Base-by-base conservation (phyloP, 2,113 vertebrate genomes). In the Sardina pilchardus region DNA sequence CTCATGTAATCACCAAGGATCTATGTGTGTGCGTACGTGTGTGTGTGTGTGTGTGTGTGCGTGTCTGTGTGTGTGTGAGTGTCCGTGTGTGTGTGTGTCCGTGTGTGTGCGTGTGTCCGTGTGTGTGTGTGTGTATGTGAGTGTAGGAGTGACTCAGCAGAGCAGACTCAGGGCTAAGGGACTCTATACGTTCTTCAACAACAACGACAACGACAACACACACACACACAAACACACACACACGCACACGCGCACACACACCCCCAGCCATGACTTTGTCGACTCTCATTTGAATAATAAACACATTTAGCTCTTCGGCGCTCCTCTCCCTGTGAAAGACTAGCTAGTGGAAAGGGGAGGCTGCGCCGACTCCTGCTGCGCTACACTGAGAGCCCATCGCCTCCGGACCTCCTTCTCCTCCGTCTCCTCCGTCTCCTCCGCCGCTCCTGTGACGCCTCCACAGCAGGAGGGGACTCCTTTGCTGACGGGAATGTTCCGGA, bases 151-250 rank as follows among this genome's bases (percentile, higher is more conserved):
- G 67, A 34, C 67, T 34, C 30, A 75, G 67, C 30, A 34, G 1
- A 34, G 26, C 16, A 86, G 81, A 45, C 67, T 83, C 34, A 83
- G 81, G 39, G 43, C 48, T 83, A 86, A 78, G 47, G 50, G 44
- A 63, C 39, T 47, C 42, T n/a, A 44, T n/a, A 24, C 30, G 48
- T 82, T 67, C 82, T 34, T 44, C 48, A 45, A 67, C 81, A 56
- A 34, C 10, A 2, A 26, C 53, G n/a, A 16, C 82, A 19, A 86
- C 39, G n/a, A n/a, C n/a, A n/a, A 81, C 30, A 43, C 30, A 19
- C 19, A 78, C 75, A 43, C 21, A 50, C 71, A 30, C 78, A 21
- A 2, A 63, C 8, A 59, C 48, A n/a, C n/a, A n/a, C n/a, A n/a
- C 39, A 81, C 30, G 26, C 30, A 19, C 19, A 78, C 75, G 26